Evolutionary conservation across 2,113 vertebrate genomes (phyloP).

Genomic region (Helogale parvula): DNA sequence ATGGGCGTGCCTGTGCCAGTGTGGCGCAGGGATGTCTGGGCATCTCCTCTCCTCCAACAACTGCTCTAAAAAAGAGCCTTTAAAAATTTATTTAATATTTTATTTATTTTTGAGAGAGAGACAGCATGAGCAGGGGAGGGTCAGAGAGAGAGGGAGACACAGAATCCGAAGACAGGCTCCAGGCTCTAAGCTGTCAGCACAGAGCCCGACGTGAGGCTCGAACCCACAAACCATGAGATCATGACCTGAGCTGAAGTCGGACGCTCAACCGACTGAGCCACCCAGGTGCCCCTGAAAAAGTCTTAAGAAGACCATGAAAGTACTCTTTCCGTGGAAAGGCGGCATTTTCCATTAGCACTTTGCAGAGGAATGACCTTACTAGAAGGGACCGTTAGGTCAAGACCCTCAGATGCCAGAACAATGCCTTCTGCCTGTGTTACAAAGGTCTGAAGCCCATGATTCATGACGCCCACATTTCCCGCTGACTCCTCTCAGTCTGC

Average conservation of each 20-base stretch:
- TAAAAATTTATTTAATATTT: no score
- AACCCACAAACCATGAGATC: no score
- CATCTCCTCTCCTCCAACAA: background rate
- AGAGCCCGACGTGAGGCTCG: no score
- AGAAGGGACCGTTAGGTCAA: background rate
- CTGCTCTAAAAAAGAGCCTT: background rate
- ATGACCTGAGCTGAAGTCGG: no score
- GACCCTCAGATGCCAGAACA: background rate
- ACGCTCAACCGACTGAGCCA: no score
- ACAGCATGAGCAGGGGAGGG: no score
- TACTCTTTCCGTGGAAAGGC: background rate
- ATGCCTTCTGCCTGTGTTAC: background rate
- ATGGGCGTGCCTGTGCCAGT: fast-evolving
- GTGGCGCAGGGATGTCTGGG: background rate
- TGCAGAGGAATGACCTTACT: background rate
- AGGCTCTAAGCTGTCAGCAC: no score
- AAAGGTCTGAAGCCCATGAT: background rate
- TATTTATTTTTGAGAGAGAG: no score
- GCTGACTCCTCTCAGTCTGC: background rate
- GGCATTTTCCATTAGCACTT: background rate
- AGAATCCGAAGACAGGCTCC: no score
- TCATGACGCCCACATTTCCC: background rate
- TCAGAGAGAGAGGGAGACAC: no score
- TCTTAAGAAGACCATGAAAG: background rate
- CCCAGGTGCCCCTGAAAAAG: background rate